Conservation (phyloP, 1,140 invertebrate species). For the Gryllus bimaculatus region DNA sequence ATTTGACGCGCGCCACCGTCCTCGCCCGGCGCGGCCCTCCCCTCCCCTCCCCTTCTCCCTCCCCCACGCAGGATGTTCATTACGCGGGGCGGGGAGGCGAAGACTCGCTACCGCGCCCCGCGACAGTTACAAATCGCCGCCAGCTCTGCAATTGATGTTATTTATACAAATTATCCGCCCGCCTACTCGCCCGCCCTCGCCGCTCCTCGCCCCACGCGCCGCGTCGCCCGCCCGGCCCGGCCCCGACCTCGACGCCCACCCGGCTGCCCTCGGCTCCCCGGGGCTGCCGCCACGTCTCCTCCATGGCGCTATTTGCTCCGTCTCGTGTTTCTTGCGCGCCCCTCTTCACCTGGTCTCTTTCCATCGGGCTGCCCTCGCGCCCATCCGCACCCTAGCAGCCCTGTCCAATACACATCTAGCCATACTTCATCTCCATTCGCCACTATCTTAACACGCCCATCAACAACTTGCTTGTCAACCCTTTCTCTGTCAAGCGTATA, state of each 20-base stretch:
- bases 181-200: not conserved
- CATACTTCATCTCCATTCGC: too few relatives aligned
- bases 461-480: too few relatives aligned
- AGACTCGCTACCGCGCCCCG: not conserved
- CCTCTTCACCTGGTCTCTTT: too few relatives aligned
- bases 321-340: too few relatives aligned
- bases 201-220: not conserved
- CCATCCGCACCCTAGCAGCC: too few relatives aligned
- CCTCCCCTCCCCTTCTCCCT: not conserved
- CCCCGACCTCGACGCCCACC: not conserved
- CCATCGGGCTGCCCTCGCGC: too few relatives aligned
- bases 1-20: not conserved
- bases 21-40: not conserved
- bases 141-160: not conserved
- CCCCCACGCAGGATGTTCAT: not conserved
- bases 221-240: too few relatives aligned
- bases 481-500: too few relatives aligned
- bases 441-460: too few relatives aligned
- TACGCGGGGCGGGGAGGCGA: not conserved
- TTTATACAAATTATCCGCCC: not conserved
- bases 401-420: too few relatives aligned
- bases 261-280: not conserved
- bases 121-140: not conserved
- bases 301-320: too few relatives aligned
- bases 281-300: not conserved